Evolutionary conservation across 2,888 invertebrate genomes (phyloP), one percentile per base, ranked within the genome.

Genomic region (Drosophila paranaensis): DNA sequence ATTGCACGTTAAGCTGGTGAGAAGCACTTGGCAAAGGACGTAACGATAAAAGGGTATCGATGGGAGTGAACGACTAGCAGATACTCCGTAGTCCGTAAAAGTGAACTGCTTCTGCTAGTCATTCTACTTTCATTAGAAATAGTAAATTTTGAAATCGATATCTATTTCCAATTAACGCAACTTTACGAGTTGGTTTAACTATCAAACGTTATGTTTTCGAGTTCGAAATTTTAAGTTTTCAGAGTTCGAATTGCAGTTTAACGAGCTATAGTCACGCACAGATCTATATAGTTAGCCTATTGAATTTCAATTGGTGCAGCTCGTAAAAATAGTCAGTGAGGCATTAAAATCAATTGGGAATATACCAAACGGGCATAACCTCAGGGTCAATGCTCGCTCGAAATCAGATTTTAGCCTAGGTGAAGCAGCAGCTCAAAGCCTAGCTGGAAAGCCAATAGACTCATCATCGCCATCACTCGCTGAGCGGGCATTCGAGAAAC

Each of bases 1-100:
- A 53, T 57, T 68, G 62, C 60, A 81, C 46, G 68, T 57, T 68
- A 57, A 60, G 51, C 69, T 58, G 60, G 5, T 1, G 25, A 56
- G 25, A 43, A 48, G 3, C 14, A 27, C 6, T 9, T 1, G 3
- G 5, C 8, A 40, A 30, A 20, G 30, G 33, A 48, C 68, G 57
- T n/a, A n/a, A n/a, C n/a, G n/a, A n/a, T n/a, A 2, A 25, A 6
- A 1, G 5, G 6, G 4, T 48, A 5, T n/a, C 5, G 1, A 10
- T 1, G 6, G 2, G 3, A 16, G 51, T 1, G 20, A 6, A n/a
- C 11, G 11, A 27, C 39, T 16, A n/a, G 20, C 8, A 51, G 33
- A 50, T 33, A 50, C 33, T 11, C 16, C 33, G 20, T 43, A 2
- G 2, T 5, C 4, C 16, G 42, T 10, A 16, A 9, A n/a, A 14